Conservation (phyloP, 2,113 vertebrate genomes). For the Carassius carassius region DNA sequence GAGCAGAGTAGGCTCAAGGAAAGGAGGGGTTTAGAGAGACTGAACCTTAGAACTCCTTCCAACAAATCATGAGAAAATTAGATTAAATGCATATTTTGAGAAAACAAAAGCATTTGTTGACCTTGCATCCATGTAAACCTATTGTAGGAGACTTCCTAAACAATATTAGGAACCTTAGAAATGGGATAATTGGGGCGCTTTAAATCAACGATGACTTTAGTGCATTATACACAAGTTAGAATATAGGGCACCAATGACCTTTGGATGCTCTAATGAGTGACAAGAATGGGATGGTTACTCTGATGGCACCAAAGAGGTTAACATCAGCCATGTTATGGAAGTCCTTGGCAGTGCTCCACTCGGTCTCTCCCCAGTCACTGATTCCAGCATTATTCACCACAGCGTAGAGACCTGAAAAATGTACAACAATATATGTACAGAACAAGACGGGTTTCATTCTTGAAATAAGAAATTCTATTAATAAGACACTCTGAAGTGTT, state of each 20-base stretch:
- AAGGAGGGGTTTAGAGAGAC: no score
- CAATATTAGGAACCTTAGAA: no score
- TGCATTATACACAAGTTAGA: background rate
- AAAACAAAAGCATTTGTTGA: no score
- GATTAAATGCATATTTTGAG: no score
- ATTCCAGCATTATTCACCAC: conserved; percentile 72
- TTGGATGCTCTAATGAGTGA: conserved; percentile 76
- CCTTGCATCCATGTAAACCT: no score
- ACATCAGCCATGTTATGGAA: conserved; percentile 72
- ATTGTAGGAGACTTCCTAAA: no score
- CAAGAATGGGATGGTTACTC: conserved; percentile 75
- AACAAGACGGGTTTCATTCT: background rate
- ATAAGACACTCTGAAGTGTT: background rate
- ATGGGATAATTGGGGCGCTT: no score
- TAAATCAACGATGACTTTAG: background rate
- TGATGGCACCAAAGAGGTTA: conserved; percentile 78
- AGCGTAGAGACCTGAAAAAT: conserved; percentile 65
- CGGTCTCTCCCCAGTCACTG: conserved; percentile 76
- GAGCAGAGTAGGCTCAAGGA: no score
- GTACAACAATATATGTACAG: background rate
- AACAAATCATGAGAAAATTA: no score
- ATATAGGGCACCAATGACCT: conserved; percentile 61
- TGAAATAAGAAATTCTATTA: background rate
- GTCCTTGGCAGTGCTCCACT: conserved; percentile 75
- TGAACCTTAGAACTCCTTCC: no score